Conservation (phyloP, 2,797 vertebrate genomes). For the Megalops cyprinoides region DNA sequence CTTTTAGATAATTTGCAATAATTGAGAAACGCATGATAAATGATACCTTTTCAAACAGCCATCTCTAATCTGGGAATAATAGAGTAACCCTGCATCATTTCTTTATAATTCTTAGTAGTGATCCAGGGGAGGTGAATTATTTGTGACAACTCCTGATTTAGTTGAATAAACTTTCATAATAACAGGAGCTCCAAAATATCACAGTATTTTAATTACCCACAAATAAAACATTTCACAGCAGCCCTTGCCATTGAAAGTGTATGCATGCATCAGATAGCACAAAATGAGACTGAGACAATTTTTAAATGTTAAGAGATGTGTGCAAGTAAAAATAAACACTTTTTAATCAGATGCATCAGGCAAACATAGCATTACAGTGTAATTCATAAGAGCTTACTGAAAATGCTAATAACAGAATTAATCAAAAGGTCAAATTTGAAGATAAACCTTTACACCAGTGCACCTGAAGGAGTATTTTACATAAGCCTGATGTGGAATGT, state of each 20-base stretch:
- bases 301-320: constrained; percentile 47
- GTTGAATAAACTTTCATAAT: constrained; percentile 48
- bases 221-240: constrained; percentile 55
- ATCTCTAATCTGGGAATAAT: constrained; percentile 53
- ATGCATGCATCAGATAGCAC: constrained; percentile 36
- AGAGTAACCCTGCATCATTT: constrained; percentile 51
- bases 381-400: background rate
- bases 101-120: constrained; percentile 46
- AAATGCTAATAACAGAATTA: background rate
- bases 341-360: background rate
- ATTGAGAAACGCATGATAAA: constrained; percentile 53
- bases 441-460: background rate
- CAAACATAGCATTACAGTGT: background rate
- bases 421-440: background rate
- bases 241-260: constrained; percentile 43
- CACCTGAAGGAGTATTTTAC: background rate
- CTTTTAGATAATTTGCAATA: constrained; percentile 53
- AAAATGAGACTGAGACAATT: constrained; percentile 40
- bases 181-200: constrained; percentile 38
- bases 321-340: constrained; percentile 12
- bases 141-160: constrained; percentile 39
- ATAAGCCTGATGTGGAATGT: background rate
- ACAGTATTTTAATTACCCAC: constrained; percentile 46
- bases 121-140: constrained; percentile 38
- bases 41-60: constrained; percentile 54